phyloP scores from a whole-genome alignment of 1,140 invertebrate species.

The Planococcus citri region DNA sequence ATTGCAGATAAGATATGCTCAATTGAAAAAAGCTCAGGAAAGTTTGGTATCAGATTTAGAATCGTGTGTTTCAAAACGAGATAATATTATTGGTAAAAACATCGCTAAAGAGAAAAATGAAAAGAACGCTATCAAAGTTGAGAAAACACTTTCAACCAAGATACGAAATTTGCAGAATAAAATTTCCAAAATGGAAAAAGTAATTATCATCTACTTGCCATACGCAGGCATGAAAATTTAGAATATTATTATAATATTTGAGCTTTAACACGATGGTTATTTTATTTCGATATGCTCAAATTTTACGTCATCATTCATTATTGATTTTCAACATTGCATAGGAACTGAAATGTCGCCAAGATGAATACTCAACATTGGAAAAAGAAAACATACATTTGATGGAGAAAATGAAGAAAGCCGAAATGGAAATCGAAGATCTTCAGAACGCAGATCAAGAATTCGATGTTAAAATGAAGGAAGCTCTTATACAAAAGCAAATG shows the following conservation, averaged over 20 bases:
- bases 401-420: not conserved
- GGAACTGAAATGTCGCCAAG: not conserved
- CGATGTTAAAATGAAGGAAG: not conserved
- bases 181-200: not conserved
- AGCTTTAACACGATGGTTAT: too few species aligned
- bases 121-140: not conserved
- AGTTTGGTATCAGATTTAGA: conserved; percentile 63
- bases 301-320: too few species aligned
- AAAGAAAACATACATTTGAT: not conserved
- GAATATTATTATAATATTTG: too few species aligned
- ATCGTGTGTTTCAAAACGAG: conserved; percentile 54
- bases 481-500: not conserved
- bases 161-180: not conserved
- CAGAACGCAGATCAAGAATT: not conserved
- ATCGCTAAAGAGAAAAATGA: conserved; percentile 37
- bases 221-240: too few species aligned
- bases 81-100: conserved; percentile 46
- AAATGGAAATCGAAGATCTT: not conserved
- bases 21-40: conserved; percentile 56
- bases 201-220: not conserved
- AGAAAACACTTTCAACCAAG: not conserved
- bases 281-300: too few species aligned
- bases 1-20: conserved; percentile 43
- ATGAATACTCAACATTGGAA: not conserved
- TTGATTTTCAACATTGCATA: not conserved